Percentiles rank a stretch among this genome's conserved stretches.
These are phyloP conservation scores for Antheraea pernyi DNA, from an alignment of 1,140 invertebrate genomes.

Conservation along the genomic window DNA sequence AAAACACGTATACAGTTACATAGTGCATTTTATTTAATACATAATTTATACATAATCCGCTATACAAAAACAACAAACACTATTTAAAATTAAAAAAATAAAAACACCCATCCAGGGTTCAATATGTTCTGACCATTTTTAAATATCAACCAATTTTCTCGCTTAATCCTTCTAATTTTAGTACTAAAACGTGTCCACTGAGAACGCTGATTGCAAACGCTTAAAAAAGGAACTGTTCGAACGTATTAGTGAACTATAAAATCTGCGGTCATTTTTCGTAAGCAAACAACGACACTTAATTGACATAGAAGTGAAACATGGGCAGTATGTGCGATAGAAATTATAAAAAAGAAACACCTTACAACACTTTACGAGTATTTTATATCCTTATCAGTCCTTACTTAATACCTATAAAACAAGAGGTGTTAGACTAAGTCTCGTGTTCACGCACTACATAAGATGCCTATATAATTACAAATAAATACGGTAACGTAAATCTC, in stretches of 20 bases:
- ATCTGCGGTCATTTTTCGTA: neutral
- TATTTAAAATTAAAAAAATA: neutral
- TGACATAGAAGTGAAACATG: slow-evolving; percentile 18
- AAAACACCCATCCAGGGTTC: neutral
- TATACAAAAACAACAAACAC: slow-evolving; percentile 64
- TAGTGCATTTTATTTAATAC: slow-evolving; percentile 68
- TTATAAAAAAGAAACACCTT: neutral
- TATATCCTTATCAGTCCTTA: slow-evolving; percentile 64
- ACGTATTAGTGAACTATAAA: neutral
- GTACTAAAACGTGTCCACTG: no score
- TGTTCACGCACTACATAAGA: slow-evolving; percentile 30
- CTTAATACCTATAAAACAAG: slow-evolving; percentile 53
- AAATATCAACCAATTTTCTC: neutral
- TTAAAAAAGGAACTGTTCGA: neutral
- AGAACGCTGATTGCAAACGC: no score
- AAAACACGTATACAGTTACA: slow-evolving; percentile 44
- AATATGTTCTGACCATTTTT: neutral
- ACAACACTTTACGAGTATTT: slow-evolving; percentile 32
- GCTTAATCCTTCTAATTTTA: no score
- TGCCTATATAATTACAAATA: slow-evolving; percentile 45
- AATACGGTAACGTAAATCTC: slow-evolving; percentile 49
- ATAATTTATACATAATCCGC: slow-evolving; percentile 66
- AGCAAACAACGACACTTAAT: slow-evolving; percentile 18
- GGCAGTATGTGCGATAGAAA: slow-evolving; percentile 4
- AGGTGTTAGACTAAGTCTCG: neutral